Evolutionary conservation across 2,888 invertebrate species (phyloP), one percentile per base, ranked within the genome.

Genomic region (Diarsia brunnea): DNA sequence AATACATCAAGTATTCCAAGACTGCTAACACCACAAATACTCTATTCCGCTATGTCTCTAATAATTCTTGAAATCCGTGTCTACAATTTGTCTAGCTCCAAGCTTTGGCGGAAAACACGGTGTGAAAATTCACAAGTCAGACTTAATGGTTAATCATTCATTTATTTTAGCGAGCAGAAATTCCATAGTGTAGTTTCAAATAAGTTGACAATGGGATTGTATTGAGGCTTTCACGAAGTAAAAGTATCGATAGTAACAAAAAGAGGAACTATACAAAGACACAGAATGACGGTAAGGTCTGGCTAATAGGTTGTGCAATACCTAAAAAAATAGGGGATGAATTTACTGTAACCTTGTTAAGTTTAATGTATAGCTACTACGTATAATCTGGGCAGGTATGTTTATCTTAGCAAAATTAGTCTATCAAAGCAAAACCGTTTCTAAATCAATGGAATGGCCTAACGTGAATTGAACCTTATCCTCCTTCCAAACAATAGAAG

Each of bases 401-500:
- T 14, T 58, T 49, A 27, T 66, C 31, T 66, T 24, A 14, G 19
- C 4, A 14, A 27, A 64, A 43, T 19, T 19, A 31, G 31, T 45
- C 0, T n/a, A 55, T 47, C 8, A 47, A 14, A 43, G n/a, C n/a
- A 43, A 58, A 14, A 53, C 4, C n/a, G 5, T 27, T 10, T 43
- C 24, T 45, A 43, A 68, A 60, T 27, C 12, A 31, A 51, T 64
- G 16, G 0, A 21, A 84, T 31, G 70, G 21, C 24, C 11, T 21
- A 66, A 43, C 69, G 58, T 69, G 47, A 58, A 61, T 27, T 61
- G 24, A 69, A 85, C 70, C 66, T 66, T 82, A 79, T 74, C 69
- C 61, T 49, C 58, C 49, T 82, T 61, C 65, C 47, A 75, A 75
- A 73, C 70, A 83, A 86, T 71, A 51, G 69, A 79, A 71, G 31